Evolutionary conservation across 2,113 vertebrate genomes (phyloP).

Genomic region (Patagioenas fasciata): DNA sequence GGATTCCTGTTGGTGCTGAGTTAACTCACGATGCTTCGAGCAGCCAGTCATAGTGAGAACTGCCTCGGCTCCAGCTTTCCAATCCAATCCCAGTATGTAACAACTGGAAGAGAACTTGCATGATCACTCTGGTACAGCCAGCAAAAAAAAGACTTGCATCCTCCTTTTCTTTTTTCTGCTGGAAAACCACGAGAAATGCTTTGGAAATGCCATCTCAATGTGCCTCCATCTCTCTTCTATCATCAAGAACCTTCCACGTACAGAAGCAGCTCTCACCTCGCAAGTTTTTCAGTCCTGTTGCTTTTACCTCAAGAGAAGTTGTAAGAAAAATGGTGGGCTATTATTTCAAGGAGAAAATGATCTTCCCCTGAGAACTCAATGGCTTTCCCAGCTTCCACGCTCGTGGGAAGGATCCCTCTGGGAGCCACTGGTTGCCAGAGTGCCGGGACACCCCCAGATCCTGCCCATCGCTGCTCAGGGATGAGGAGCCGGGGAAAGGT

Average conservation of each 20-base stretch:
- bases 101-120: background rate
- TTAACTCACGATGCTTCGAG: rapidly evolving
- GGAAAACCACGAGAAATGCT: background rate
- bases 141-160: background rate
- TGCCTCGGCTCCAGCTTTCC: background rate
- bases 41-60: rapidly evolving
- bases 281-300: background rate
- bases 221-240: background rate
- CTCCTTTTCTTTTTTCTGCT: background rate
- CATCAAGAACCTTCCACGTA: background rate
- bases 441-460: background rate
- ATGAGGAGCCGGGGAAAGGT: background rate
- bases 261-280: background rate
- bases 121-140: background rate
- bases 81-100: background rate
- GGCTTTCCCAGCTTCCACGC: background rate
- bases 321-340: background rate
- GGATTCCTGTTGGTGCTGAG: background rate
- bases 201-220: background rate
- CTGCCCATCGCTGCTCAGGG: rapidly evolving
- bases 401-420: background rate
- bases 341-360: background rate
- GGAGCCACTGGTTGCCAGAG: background rate
- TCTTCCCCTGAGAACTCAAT: background rate
- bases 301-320: background rate